Conservation (phyloP, 2,888 invertebrate species). For the Lithophane ornitopus region DNA sequence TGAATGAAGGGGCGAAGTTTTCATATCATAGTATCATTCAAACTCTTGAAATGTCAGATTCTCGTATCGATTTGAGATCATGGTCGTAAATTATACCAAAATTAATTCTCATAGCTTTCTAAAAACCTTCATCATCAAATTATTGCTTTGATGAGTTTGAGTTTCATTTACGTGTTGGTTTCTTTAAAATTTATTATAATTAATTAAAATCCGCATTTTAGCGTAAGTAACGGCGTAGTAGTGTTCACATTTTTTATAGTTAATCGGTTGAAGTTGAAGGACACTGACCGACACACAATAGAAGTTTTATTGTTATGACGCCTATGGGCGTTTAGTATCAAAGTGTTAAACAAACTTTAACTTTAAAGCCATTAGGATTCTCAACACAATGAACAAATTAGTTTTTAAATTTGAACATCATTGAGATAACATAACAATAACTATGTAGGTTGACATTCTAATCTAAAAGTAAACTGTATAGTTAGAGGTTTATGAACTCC, state of each 20-base stretch:
- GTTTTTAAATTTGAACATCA: slow-evolving; percentile 48
- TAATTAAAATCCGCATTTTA: slow-evolving; percentile 16
- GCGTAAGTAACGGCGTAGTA: background rate
- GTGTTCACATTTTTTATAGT: no score
- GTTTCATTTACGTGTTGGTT: background rate
- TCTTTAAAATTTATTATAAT: slow-evolving; percentile 5
- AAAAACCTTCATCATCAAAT: slow-evolving; percentile 40
- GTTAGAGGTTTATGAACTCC: slow-evolving; percentile 59
- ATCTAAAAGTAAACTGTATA: slow-evolving; percentile 45
- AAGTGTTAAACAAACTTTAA: slow-evolving; percentile 36
- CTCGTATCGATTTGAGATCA: slow-evolving; percentile 42
- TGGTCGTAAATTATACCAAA: slow-evolving; percentile 25
- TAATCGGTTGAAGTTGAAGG: no score
- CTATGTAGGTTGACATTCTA: slow-evolving; percentile 44
- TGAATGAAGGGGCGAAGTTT: slow-evolving; percentile 38
- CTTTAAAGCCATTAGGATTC: slow-evolving; percentile 45
- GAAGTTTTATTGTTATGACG: no score
- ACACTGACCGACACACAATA: no score
- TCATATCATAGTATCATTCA: slow-evolving; percentile 16
- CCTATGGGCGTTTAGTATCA: no score
- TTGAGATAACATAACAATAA: slow-evolving; percentile 60
- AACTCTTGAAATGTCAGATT: slow-evolving; percentile 27
- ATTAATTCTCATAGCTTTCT: slow-evolving; percentile 45
- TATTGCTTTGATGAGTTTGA: slow-evolving; percentile 22
- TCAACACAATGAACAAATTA: slow-evolving; percentile 58